Evolutionary conservation across 2,888 invertebrate genomes (phyloP).

Genomic region (Sesia bembeciformis): DNA sequence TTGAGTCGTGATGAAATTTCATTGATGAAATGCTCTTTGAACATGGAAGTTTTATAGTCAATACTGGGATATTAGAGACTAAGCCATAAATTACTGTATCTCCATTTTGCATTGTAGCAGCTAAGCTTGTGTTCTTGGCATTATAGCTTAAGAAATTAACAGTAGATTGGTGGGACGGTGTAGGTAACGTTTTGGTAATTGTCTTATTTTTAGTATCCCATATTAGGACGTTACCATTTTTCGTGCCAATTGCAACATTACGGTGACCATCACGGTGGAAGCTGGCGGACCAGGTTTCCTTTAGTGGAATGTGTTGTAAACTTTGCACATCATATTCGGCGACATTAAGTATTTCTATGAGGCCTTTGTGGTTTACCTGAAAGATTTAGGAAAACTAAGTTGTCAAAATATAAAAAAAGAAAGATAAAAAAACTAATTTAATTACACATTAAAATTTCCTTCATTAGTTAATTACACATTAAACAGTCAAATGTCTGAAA

Average conservation of each 20-base stretch:
- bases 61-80: constrained; percentile 61
- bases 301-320: constrained; percentile 58
- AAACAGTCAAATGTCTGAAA: too few relatives aligned
- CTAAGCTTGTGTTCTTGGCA: constrained; percentile 61
- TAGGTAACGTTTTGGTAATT: constrained; percentile 59
- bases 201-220: constrained; percentile 67
- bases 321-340: constrained; percentile 57
- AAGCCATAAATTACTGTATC: constrained; percentile 66
- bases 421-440: too few relatives aligned
- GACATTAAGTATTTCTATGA: constrained; percentile 56
- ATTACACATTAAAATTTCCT: too few relatives aligned
- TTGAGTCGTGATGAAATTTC: constrained; percentile 63
- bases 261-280: constrained; percentile 65
- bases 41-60: constrained; percentile 50
- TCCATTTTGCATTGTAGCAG: constrained; percentile 62
- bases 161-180: constrained; percentile 44
- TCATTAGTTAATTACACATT: too few relatives aligned
- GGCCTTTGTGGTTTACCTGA: constrained; percentile 61
- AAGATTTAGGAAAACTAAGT: constrained; percentile 12
- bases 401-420: too few relatives aligned
- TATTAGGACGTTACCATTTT: constrained; percentile 59
- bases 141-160: constrained; percentile 61
- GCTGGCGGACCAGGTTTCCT: constrained; percentile 61
- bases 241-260: constrained; percentile 59
- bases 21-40: constrained; percentile 62